Percentiles rank a stretch among this genome's conserved stretches.
Evolutionary conservation across 2,888 invertebrate species (phyloP).

Genomic region (Isoperla grammatica): DNA sequence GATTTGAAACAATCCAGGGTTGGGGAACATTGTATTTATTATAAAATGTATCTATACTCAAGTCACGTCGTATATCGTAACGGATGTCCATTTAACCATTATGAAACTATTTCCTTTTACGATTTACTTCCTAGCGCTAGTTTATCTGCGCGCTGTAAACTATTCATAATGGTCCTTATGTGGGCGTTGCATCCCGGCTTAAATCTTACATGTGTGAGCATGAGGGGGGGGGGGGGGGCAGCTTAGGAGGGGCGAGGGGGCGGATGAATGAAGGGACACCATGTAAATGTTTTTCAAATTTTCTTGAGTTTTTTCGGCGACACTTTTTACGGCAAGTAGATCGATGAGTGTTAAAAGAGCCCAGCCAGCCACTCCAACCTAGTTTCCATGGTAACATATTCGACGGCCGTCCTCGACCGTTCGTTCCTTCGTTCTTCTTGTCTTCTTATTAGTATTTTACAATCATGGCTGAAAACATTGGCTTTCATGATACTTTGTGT

Average conservation of each 20-base stretch:
- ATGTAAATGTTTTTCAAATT: conserved; percentile 29
- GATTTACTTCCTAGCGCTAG: no score
- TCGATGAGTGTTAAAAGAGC: conserved; percentile 22
- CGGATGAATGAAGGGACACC: conserved; percentile 18
- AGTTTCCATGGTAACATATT: conserved; percentile 23
- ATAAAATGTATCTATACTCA: no score
- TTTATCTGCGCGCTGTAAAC: no score
- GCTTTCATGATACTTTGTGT: no score
- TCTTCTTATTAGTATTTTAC: conserved; percentile 4
- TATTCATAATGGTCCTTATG: no score
- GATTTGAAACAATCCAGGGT: no score
- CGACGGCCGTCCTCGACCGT: not conserved
- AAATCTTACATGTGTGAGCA: not conserved
- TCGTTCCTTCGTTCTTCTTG: not conserved
- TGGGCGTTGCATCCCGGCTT: no score
- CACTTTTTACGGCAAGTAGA: conserved; percentile 14
- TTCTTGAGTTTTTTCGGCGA: conserved; percentile 8
- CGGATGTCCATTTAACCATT: no score
- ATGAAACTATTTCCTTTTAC: no score
- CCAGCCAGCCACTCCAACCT: conserved; percentile 15
- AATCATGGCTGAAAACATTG: not conserved
- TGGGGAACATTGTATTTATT: no score
- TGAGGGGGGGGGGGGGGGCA: not conserved
- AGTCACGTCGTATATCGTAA: no score
- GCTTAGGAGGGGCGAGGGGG: not conserved